Evolutionary conservation across 1,140 invertebrate genomes (phyloP).

Genomic region (Aphis craccivora): DNA sequence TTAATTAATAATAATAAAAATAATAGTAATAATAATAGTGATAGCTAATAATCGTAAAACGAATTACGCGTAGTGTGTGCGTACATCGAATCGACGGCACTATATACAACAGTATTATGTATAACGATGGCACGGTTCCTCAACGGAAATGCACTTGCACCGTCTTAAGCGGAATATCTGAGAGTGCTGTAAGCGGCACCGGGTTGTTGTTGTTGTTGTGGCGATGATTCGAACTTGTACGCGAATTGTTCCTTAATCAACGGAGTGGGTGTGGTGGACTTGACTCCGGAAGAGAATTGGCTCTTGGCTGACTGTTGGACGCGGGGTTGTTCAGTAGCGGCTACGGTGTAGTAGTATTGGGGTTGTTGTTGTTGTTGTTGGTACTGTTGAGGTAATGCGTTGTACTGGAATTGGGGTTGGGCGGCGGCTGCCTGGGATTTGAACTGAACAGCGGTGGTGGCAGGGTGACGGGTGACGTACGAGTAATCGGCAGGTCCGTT

Average conservation of each 20-base stretch:
- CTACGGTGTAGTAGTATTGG: background rate
- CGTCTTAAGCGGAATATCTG: constrained; percentile 33
- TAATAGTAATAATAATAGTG: background rate
- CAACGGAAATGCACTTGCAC: background rate
- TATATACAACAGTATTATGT: background rate
- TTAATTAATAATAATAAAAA: constrained; percentile 18
- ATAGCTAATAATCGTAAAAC: background rate
- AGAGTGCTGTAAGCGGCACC: constrained; percentile 34
- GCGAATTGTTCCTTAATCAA: background rate
- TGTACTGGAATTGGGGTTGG: constrained; percentile 26
- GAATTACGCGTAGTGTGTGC: background rate
- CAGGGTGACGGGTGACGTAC: constrained; percentile 31
- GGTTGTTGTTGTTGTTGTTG: constrained; percentile 40
- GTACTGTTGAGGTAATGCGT: constrained; percentile 9
- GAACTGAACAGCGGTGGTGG: background rate
- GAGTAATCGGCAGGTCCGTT: background rate
- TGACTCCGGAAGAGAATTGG: constrained; percentile 45
- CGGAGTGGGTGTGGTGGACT: constrained; percentile 29
- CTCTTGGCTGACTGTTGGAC: constrained; percentile 47
- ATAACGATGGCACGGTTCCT: background rate
- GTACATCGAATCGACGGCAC: background rate
- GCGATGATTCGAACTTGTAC: constrained; percentile 40
- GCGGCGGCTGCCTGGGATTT: background rate
- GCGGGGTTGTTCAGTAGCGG: background rate
- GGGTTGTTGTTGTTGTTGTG: constrained; percentile 22